A percentile compares a stretch with the other conserved stretches of the same genome.
phyloP scores from a whole-genome alignment of 1,140 invertebrate species.

The Pseudomyrmex pallidus region DNA sequence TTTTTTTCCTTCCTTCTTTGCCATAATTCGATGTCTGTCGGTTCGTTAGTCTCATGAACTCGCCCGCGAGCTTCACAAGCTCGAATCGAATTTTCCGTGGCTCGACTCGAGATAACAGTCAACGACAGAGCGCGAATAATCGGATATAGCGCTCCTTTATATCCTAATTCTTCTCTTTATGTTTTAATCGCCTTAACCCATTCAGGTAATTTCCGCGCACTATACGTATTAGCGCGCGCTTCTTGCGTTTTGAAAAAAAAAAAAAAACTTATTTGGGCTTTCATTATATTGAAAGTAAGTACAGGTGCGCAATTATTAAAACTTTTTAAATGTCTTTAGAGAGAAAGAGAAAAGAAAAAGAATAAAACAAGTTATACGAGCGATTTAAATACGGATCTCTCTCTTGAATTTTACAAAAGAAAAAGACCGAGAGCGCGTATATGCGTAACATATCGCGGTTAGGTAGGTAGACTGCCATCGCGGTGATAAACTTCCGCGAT shows the following conservation, averaged over 20 bases:
- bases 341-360: background rate
- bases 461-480: constrained; percentile 1
- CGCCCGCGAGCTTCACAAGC: constrained; percentile 49
- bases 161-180: constrained; percentile 4
- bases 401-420: too few species aligned
- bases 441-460: background rate
- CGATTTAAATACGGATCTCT: background rate
- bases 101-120: constrained; percentile 61
- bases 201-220: background rate
- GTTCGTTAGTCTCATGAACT: constrained; percentile 64
- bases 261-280: background rate
- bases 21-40: constrained; percentile 52
- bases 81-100: constrained; percentile 71
- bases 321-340: background rate
- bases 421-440: background rate
- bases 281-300: background rate
- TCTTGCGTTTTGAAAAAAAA: background rate
- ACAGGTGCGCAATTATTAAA: background rate
- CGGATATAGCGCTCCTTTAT: constrained; percentile 15
- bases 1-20: constrained; percentile 26
- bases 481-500: constrained; percentile 36
- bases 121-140: constrained; percentile 45
- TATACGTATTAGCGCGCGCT: background rate
- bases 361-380: background rate
- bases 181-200: constrained; percentile 7